phyloP scores from a whole-genome alignment of 2,888 invertebrate species.

The Eupeodes luniger region DNA sequence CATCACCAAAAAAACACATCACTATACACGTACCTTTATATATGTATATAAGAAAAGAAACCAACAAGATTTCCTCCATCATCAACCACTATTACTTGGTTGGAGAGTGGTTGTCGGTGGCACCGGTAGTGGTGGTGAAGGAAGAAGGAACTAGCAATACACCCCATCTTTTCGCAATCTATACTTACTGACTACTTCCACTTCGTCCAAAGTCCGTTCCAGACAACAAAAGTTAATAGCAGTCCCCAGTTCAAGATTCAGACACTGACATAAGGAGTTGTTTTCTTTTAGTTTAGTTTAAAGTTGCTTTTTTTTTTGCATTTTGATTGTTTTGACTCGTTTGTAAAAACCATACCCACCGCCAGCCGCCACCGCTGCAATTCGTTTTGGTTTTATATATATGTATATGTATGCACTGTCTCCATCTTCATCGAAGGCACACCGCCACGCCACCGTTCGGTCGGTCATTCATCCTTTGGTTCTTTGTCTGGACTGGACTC shows the following conservation, averaged over 20 bases:
- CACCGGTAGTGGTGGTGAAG: neutral
- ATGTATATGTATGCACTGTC: neutral
- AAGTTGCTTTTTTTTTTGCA: conserved; percentile 1
- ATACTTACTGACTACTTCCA: conserved; percentile 8
- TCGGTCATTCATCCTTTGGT: conserved; percentile 72
- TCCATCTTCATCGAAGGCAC: conserved; percentile 24
- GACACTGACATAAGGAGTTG: conserved; percentile 42
- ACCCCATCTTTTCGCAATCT: conserved; percentile 54
- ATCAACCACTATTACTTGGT: neutral
- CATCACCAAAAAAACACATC: neutral
- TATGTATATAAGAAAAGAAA: conserved; percentile 34
- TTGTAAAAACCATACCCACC: conserved; percentile 14
- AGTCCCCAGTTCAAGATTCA: conserved; percentile 39
- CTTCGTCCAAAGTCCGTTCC: conserved; percentile 47
- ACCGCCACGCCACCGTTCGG: neutral
- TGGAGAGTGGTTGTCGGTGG: neutral
- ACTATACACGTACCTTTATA: neutral
- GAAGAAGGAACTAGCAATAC: neutral
- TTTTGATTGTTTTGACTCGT: conserved; percentile 71
- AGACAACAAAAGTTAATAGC: conserved; percentile 71
- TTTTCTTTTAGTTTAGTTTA: conserved; percentile 37
- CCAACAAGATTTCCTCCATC: conserved; percentile 42
- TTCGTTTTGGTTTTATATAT: neutral
- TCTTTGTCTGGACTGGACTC: conserved; percentile 58
- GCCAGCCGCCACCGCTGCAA: conserved; percentile 1